Percentiles rank a stretch among this genome's conserved stretches.
These are phyloP conservation scores for Enteromius mattozi DNA, from an alignment of 2,797 vertebrate genomes.

Conservation along the genomic window DNA sequence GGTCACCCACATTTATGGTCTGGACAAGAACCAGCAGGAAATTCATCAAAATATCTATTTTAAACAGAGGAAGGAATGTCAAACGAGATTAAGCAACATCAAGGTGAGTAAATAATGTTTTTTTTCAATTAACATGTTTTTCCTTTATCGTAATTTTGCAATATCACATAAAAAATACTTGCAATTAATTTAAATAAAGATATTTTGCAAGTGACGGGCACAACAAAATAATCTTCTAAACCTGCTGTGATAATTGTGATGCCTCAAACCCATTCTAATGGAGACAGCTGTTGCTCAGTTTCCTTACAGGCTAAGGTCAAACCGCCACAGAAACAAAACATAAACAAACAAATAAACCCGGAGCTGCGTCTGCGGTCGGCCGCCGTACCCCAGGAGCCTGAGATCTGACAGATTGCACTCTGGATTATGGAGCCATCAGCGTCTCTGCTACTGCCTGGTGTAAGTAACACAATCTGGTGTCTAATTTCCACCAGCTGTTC, in stretches of 20 bases:
- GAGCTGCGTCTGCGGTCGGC: constrained; percentile 65
- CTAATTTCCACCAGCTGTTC: constrained; percentile 84
- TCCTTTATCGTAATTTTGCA: not conserved
- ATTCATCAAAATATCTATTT: not conserved
- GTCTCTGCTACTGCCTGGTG: constrained; percentile 72
- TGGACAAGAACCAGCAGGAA: not conserved
- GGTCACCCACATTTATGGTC: not conserved
- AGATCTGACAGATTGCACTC: constrained; percentile 73
- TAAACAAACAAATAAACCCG: constrained; percentile 34
- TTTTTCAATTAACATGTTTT: too few relatives aligned
- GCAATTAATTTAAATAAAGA: not conserved
- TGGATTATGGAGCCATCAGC: constrained; percentile 73
- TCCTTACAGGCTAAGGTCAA: constrained; percentile 17
- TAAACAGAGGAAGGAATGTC: not conserved
- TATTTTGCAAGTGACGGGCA: not conserved
- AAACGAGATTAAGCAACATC: not conserved
- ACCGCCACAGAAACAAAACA: not conserved
- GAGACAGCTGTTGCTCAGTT: constrained; percentile 7
- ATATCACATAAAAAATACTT: not conserved
- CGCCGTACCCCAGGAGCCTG: constrained; percentile 62
- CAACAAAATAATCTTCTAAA: not conserved
- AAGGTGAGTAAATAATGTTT: not conserved
- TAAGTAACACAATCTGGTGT: constrained; percentile 84
- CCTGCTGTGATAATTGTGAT: not conserved
- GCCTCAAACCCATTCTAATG: not conserved